phyloP scores from a whole-genome alignment of 1,140 invertebrate genomes.

The Tetramorium alpestre region DNA sequence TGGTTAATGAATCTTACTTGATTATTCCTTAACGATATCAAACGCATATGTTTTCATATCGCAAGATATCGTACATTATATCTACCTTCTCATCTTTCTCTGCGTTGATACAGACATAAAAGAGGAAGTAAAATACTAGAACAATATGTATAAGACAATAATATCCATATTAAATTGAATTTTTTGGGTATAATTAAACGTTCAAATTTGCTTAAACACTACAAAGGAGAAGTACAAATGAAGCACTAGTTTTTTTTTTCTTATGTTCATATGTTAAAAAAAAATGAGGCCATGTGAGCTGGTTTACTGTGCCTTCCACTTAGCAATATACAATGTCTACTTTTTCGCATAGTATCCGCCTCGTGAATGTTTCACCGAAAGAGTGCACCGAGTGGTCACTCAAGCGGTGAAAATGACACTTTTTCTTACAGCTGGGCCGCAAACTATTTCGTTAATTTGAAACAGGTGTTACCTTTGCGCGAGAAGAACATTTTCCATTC shows the following conservation, averaged over 20 bases:
- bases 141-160: background rate
- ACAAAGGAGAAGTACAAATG: background rate
- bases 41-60: background rate
- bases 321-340: conserved; percentile 23
- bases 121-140: background rate
- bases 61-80: background rate
- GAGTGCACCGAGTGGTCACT: conserved; percentile 45
- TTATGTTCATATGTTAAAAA: background rate
- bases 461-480: conserved; percentile 23
- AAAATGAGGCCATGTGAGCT: conserved; percentile 5
- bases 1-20: background rate
- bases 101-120: background rate
- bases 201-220: background rate
- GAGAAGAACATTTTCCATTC: background rate
- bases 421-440: background rate
- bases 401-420: conserved; percentile 26
- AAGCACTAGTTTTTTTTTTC: background rate
- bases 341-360: conserved; percentile 1
- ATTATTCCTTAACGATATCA: background rate
- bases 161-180: background rate
- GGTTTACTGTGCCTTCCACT: background rate
- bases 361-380: background rate
- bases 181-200: conserved; percentile 20
- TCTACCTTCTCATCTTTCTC: background rate
- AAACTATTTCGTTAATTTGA: conserved; percentile 40